Conservation (phyloP, 92 coral and sea anemone genomes). For the Anthopleura xanthogrammica region DNA sequence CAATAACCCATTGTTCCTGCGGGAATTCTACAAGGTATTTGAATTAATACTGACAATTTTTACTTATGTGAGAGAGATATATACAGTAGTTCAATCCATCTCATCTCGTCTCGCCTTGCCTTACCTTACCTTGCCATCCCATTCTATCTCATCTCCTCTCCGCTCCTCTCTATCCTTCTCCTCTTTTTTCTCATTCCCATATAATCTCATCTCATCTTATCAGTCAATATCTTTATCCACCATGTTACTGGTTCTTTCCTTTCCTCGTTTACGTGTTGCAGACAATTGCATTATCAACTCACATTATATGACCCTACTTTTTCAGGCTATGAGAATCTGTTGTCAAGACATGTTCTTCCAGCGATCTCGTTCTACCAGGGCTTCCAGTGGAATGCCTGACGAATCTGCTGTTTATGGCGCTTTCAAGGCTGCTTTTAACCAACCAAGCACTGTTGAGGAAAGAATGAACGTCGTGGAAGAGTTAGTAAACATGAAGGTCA, state of each 20-base stretch:
- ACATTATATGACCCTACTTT: not conserved
- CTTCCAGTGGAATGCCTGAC: conserved; percentile 62
- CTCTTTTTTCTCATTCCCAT: no score
- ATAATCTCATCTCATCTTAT: no score
- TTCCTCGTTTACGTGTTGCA: no score
- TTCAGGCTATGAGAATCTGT: conserved; percentile 86
- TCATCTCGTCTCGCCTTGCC: not conserved
- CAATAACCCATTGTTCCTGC: conserved; percentile 86
- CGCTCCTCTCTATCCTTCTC: no score
- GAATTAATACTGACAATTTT: no score
- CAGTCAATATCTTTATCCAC: no score
- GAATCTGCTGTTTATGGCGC: conserved; percentile 61
- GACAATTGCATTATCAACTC: not conserved
- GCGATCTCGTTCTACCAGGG: conserved; percentile 76
- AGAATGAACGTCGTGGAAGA: conserved; percentile 94
- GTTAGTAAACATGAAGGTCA: conserved; percentile 93
- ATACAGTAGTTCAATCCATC: not conserved
- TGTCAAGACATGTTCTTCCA: conserved; percentile 99
- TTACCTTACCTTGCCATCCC: not conserved
- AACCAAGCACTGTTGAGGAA: conserved; percentile 72
- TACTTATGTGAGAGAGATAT: no score
- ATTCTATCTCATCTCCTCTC: no score
- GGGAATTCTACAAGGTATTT: conserved; percentile 95
- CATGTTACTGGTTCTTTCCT: no score
- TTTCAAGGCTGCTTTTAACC: conserved; percentile 84